phyloP scores from a whole-genome alignment of 2,888 invertebrate genomes.

The Eustalomyia histrio region DNA sequence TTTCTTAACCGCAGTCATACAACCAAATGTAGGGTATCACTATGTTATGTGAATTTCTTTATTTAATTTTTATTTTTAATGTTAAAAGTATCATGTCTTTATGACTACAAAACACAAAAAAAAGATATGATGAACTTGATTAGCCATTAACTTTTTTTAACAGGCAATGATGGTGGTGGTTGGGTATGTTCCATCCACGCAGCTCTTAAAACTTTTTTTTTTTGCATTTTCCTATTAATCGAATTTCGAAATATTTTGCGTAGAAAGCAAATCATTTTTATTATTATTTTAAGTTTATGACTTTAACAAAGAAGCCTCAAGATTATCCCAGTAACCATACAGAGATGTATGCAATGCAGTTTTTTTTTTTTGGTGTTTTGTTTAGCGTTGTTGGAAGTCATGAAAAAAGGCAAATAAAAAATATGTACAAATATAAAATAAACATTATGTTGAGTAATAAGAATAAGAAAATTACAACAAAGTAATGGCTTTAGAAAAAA shows the following conservation, averaged over 20 bases:
- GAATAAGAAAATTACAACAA: slow-evolving; percentile 66
- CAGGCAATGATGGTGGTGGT: neutral
- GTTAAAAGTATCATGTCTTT: slow-evolving; percentile 54
- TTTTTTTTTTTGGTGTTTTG: slow-evolving; percentile 18
- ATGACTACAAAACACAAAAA: slow-evolving; percentile 22
- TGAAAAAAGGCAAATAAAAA: slow-evolving; percentile 66
- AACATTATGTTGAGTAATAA: slow-evolving; percentile 69
- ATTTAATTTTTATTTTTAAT: slow-evolving; percentile 56
- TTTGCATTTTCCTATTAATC: slow-evolving; percentile 63
- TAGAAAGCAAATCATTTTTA: slow-evolving; percentile 64
- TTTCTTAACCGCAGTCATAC: too few species aligned
- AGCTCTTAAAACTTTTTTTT: slow-evolving; percentile 35
- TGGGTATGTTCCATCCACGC: neutral
- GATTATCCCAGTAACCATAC: slow-evolving; percentile 55
- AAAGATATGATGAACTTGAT: slow-evolving; percentile 61
- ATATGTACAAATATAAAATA: slow-evolving; percentile 68
- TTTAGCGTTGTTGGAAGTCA: slow-evolving; percentile 51
- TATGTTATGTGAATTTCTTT: slow-evolving; percentile 36
- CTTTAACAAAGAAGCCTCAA: slow-evolving; percentile 45
- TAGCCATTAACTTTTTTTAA: slow-evolving; percentile 61
- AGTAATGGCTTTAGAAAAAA: slow-evolving; percentile 59
- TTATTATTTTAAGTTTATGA: slow-evolving; percentile 61
- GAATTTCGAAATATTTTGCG: slow-evolving; percentile 65
- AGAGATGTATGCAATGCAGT: slow-evolving; percentile 49
- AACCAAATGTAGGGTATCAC: neutral